These are phyloP conservation scores for Montipora cactus DNA, from an alignment of 64 coral and sea anemone species.

Conservation along the genomic window DNA sequence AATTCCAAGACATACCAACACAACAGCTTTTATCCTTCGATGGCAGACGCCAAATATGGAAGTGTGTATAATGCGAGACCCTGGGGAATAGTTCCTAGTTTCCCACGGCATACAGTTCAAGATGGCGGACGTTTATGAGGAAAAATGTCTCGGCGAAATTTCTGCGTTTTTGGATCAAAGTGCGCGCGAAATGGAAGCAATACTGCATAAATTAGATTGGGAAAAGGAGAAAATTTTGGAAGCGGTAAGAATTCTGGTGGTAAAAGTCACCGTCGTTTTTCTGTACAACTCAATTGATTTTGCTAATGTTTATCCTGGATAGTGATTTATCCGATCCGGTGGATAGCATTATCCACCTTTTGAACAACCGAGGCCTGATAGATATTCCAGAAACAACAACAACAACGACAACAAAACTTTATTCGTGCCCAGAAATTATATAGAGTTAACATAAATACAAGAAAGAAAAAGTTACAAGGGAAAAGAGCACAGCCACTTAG, in stretches of 20 bases:
- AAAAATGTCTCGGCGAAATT: not conserved
- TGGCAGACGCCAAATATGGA: slow-evolving; percentile 33
- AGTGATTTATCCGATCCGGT: no score
- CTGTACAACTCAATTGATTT: no score
- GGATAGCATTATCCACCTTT: no score
- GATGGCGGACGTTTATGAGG: slow-evolving; percentile 25
- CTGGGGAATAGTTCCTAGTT: not conserved
- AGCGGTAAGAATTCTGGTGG: not conserved
- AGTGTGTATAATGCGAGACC: not conserved
- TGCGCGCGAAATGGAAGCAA: slow-evolving; percentile 1
- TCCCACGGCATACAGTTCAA: not conserved
- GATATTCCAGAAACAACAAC: no score
- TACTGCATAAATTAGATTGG: slow-evolving; percentile 11
- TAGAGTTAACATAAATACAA: no score
- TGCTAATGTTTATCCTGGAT: no score
- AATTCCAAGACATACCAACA: slow-evolving; percentile 16
- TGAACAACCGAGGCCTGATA: no score
- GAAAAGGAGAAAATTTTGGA: not conserved
- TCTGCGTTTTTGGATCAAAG: slow-evolving; percentile 25
- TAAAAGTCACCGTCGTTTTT: no score
- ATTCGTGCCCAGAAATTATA: no score
- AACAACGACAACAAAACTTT: no score
- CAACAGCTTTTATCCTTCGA: not conserved
- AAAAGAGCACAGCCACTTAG: no score
- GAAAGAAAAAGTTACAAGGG: no score